These are phyloP conservation scores for Virgularia gustaviana DNA, from an alignment of 92 coral and sea anemone genomes.

Conservation along the genomic window DNA sequence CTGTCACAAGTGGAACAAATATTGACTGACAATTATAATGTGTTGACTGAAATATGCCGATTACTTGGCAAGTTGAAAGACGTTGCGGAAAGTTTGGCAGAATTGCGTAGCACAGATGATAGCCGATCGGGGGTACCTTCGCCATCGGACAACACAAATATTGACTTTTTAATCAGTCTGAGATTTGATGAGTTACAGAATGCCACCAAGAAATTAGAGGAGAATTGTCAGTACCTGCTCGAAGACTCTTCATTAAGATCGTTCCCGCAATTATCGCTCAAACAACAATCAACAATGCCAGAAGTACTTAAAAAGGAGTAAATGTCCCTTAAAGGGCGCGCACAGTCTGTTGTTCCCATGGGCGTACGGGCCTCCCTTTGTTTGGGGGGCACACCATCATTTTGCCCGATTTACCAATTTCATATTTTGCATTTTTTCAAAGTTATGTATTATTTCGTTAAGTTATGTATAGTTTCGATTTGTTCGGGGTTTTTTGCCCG, in stretches of 20 bases:
- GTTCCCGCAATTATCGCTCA: neutral
- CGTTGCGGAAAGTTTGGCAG: neutral
- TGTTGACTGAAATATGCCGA: constrained; percentile 31
- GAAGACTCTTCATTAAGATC: constrained; percentile 19
- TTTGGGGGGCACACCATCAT: too few relatives aligned
- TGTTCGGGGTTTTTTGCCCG: too few relatives aligned
- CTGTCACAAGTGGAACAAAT: constrained; percentile 9
- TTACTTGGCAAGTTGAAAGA: constrained; percentile 20
- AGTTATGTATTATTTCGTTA: too few relatives aligned
- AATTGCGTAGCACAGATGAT: neutral
- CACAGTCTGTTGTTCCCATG: too few relatives aligned
- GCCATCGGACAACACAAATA: constrained; percentile 8
- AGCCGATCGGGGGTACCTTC: neutral
- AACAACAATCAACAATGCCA: neutral
- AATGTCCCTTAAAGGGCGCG: too few relatives aligned
- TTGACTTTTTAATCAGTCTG: constrained; percentile 13
- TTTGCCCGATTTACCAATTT: too few relatives aligned
- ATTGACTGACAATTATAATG: constrained; percentile 24
- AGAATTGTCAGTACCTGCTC: constrained; percentile 27
- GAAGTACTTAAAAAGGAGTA: neutral
- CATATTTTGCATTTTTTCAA: too few relatives aligned
- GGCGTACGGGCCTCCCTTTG: too few relatives aligned
- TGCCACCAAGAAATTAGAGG: constrained; percentile 14
- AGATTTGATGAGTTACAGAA: constrained; percentile 22
- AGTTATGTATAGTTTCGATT: too few relatives aligned